Conservation (phyloP, 2,113 vertebrate species). For the Chionis minor region DNA sequence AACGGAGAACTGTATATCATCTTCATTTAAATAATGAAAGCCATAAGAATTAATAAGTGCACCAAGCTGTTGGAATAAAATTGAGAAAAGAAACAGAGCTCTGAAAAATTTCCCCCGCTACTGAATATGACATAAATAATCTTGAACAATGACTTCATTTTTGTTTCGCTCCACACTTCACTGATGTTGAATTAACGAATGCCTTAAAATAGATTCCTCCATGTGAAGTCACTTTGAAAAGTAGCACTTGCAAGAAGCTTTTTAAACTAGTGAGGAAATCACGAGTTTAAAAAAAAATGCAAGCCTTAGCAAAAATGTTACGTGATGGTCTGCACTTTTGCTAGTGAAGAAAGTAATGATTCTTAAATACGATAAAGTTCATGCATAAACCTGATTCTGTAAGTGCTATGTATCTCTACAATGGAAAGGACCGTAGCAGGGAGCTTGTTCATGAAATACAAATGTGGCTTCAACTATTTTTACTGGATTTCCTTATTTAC, state of each 20-base stretch:
- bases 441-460: background rate
- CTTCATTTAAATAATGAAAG: conserved; percentile 56
- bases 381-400: background rate
- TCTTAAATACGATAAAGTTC: background rate
- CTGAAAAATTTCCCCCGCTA: conserved; percentile 6
- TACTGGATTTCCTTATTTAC: background rate
- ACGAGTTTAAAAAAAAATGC: background rate
- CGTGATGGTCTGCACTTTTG: background rate
- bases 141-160: conserved; percentile 41
- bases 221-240: conserved; percentile 26
- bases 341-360: background rate
- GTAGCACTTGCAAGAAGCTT: background rate
- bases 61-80: conserved; percentile 32
- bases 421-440: background rate
- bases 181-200: conserved; percentile 17
- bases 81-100: conserved; percentile 39
- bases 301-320: background rate
- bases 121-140: conserved; percentile 17
- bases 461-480: background rate
- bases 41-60: conserved; percentile 57
- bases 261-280: background rate
- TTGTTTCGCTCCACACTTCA: background rate
- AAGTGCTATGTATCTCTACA: background rate
- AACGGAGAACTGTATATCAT: background rate
- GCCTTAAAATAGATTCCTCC: conserved; percentile 25